Conservation (phyloP, 2,888 invertebrate genomes). For the Drosophila kuntzei region DNA sequence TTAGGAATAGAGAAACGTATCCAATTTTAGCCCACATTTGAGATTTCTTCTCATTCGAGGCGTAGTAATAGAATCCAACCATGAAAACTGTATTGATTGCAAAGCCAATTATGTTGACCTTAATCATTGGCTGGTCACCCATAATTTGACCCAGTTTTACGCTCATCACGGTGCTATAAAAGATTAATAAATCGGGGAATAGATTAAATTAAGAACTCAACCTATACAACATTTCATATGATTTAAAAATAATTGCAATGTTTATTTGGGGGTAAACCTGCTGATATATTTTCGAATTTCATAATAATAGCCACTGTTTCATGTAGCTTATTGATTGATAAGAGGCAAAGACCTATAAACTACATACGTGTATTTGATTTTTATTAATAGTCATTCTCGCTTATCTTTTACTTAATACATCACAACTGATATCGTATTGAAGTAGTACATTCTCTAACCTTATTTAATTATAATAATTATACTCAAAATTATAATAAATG, state of each 20-base stretch:
- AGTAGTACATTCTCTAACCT: not conserved
- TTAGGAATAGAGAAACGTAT: slow-evolving; percentile 87
- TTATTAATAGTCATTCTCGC: not conserved
- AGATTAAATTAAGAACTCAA: not conserved
- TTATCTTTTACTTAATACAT: not conserved
- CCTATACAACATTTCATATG: not conserved
- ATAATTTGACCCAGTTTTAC: slow-evolving; percentile 91
- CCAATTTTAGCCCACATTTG: slow-evolving; percentile 87
- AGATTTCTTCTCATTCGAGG: slow-evolving; percentile 86
- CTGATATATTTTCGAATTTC: slow-evolving; percentile 33
- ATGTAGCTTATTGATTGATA: slow-evolving; percentile 21
- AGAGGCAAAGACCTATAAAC: not conserved
- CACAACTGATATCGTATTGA: not conserved
- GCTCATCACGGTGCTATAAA: slow-evolving; percentile 89
- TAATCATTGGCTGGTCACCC: slow-evolving; percentile 91
- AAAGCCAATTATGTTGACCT: slow-evolving; percentile 91
- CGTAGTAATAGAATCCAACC: slow-evolving; percentile 89
- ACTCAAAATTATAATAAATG: not conserved
- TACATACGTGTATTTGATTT: not conserved
- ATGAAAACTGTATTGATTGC: slow-evolving; percentile 89
- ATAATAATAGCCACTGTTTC: slow-evolving; percentile 13
- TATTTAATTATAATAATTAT: not conserved
- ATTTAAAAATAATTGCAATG: not conserved
- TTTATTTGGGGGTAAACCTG: not conserved
- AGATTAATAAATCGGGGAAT: not conserved